Percentiles rank a stretch among this genome's conserved stretches.
Evolutionary conservation across 2,888 invertebrate species (phyloP).

Genomic region (Cosmorhoe ocellata): DNA sequence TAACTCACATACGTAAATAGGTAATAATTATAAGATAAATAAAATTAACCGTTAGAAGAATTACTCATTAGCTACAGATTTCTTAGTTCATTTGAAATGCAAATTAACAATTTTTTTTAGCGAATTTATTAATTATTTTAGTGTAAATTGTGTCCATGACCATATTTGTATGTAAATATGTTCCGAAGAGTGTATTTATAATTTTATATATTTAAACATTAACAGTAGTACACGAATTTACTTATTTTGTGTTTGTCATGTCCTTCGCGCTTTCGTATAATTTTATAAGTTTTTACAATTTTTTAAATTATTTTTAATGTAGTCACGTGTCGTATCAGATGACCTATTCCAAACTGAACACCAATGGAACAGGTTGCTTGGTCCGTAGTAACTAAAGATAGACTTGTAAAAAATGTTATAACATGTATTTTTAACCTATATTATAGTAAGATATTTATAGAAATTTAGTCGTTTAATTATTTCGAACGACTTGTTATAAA

Average conservation of each 20-base stretch:
- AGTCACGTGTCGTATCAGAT: constrained; percentile 53
- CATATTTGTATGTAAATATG: constrained; percentile 70
- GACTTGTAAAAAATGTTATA: constrained; percentile 81
- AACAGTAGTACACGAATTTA: constrained; percentile 51
- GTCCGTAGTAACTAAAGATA: constrained; percentile 65
- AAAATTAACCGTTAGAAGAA: constrained; percentile 71
- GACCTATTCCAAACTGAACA: constrained; percentile 45
- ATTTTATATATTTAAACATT: constrained; percentile 42
- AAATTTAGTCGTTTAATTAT: constrained; percentile 82
- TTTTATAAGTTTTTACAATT: constrained; percentile 55
- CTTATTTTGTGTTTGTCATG: constrained; percentile 50
- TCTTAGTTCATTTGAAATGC: constrained; percentile 69
- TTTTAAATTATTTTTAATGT: constrained; percentile 53
- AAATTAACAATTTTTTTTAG: constrained; percentile 66
- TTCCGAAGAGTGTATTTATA: constrained; percentile 63
- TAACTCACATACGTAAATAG: constrained; percentile 77
- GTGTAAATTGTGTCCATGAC: constrained; percentile 59
- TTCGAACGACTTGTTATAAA: constrained; percentile 83
- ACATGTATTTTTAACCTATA: constrained; percentile 83
- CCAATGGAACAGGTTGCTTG: constrained; percentile 52
- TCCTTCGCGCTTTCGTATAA: constrained; percentile 54
- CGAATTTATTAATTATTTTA: constrained; percentile 75
- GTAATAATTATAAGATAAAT: constrained; percentile 67
- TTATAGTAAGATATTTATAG: constrained; percentile 82
- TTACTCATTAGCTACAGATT: constrained; percentile 68